Percentiles rank a stretch among this genome's conserved stretches.
Conservation (phyloP, 2,113 vertebrate genomes). For the Propithecus coquereli region DNA sequence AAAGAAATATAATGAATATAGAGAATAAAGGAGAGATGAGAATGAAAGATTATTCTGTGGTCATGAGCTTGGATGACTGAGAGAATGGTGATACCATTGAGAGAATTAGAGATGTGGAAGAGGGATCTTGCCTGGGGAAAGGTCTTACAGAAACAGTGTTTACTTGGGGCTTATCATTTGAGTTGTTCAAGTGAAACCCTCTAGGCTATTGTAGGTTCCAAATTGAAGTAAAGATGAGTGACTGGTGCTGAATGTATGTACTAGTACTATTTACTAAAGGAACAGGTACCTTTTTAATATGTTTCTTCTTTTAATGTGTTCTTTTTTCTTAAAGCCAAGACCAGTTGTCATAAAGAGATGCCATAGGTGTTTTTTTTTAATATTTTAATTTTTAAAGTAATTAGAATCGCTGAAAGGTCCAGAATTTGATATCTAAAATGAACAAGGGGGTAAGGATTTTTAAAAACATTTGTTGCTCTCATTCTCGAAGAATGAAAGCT, state of each 20-base stretch:
- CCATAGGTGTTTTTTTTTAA: neutral
- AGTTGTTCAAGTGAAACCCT: neutral
- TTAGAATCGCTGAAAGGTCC: neutral
- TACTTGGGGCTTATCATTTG: neutral
- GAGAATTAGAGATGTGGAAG: neutral
- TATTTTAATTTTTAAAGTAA: neutral
- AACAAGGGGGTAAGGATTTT: neutral
- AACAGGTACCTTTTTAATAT: neutral
- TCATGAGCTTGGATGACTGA: neutral
- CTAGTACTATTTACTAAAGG: neutral
- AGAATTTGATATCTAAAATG: neutral
- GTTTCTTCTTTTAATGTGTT: neutral
- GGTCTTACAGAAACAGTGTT: neutral
- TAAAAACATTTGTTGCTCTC: neutral
- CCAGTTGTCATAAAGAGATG: neutral
- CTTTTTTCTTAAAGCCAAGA: neutral
- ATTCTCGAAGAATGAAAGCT: slow-evolving; percentile 36
- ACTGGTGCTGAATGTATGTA: neutral
- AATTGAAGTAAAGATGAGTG: neutral
- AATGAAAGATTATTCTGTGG: neutral
- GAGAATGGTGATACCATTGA: neutral
- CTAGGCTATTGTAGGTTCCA: neutral
- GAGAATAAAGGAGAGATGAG: neutral
- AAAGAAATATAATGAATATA: neutral
- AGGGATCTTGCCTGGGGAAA: neutral